Evolutionary conservation across 2,888 invertebrate genomes (phyloP).

Genomic region (Coleophora flavipennella): DNA sequence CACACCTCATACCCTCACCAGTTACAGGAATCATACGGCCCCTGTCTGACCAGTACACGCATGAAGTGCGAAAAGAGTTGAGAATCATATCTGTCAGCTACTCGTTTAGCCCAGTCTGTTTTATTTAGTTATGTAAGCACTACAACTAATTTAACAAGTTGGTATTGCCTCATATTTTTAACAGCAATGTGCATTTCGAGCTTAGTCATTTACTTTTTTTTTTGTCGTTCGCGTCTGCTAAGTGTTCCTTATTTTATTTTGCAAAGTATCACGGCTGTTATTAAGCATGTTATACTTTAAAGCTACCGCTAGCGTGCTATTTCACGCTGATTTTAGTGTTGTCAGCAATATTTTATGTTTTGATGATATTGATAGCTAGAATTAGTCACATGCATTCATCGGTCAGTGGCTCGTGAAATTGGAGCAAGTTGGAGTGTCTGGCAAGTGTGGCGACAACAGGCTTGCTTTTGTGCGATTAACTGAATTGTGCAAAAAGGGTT

Average conservation of each 20-base stretch:
- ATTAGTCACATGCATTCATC: constrained; percentile 59
- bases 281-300: neutral
- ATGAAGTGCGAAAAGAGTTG: no score
- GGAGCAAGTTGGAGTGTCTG: constrained; percentile 50
- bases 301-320: constrained; percentile 28
- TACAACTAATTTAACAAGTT: no score
- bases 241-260: no score
- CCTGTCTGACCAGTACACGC: no score
- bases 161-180: no score
- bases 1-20: no score
- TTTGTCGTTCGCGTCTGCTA: neutral
- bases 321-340: constrained; percentile 43
- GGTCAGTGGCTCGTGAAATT: constrained; percentile 63
- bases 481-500: constrained; percentile 71
- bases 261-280: no score
- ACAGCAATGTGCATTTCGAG: no score
- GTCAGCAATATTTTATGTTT: constrained; percentile 39
- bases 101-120: no score
- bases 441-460: constrained; percentile 60
- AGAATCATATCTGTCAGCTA: no score
- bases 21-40: no score
- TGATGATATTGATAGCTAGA: constrained; percentile 47
- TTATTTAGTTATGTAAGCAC: no score
- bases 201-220: constrained; percentile 13
- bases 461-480: constrained; percentile 44